A percentile compares a stretch with the other conserved stretches of the same genome.
Evolutionary conservation across 2,797 vertebrate species (phyloP).

Genomic region (Dromococcyx pavoninus): DNA sequence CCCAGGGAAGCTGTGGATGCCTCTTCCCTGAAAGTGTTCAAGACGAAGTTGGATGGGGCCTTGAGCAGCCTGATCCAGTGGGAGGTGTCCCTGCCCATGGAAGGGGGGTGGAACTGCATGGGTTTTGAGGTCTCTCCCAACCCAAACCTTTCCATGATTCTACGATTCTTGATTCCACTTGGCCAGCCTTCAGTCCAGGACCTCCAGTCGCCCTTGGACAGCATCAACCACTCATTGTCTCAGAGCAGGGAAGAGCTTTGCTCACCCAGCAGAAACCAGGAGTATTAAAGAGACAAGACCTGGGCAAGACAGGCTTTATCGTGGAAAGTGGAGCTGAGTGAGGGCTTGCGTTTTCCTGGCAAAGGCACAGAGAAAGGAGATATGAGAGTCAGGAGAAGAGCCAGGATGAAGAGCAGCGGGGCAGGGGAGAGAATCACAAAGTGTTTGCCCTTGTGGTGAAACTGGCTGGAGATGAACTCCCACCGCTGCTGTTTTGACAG

Average conservation of each 20-base stretch:
- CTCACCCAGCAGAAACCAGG: background rate
- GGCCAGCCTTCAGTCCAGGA: background rate
- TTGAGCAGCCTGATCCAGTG: no score
- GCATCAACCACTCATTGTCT: accelerated
- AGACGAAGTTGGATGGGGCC: no score
- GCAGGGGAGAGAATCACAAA: background rate
- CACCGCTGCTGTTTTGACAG: conserved; percentile 53
- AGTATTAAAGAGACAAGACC: accelerated
- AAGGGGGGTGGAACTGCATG: no score
- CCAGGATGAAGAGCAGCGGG: background rate
- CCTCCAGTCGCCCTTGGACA: accelerated
- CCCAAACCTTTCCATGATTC: no score
- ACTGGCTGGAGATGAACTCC: conserved; percentile 30
- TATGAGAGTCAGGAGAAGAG: background rate
- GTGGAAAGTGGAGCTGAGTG: accelerated
- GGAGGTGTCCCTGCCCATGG: no score
- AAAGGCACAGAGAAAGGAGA: background rate
- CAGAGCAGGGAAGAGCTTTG: background rate
- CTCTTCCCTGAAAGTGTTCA: no score
- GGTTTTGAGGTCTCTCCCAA: no score
- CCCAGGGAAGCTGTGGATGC: no score
- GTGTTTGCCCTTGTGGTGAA: conserved; percentile 21
- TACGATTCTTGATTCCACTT: background rate
- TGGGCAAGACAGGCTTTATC: background rate
- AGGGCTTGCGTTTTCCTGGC: background rate